phyloP scores from a whole-genome alignment of 2,888 invertebrate genomes.

The Raillietiella orientalis region DNA sequence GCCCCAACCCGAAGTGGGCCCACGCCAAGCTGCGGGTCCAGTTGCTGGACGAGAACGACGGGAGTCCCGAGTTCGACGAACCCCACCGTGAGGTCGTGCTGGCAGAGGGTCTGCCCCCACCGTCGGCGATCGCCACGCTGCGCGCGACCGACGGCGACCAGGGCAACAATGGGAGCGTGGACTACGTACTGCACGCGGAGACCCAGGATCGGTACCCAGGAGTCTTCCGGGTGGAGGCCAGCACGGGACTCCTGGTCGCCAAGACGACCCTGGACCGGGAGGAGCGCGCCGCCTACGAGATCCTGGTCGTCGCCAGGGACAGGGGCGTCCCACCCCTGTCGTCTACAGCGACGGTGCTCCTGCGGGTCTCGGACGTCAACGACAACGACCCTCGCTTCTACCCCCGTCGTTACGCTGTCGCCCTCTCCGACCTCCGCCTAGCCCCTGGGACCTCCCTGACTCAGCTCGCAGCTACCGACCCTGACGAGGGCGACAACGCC shows the following conservation, averaged over 20 bases:
- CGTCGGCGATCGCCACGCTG: conserved; percentile 44
- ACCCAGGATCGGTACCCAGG: conserved; percentile 48
- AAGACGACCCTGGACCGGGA: conserved; percentile 47
- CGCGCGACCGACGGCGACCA: conserved; percentile 70
- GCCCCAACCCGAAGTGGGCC: conserved; percentile 74
- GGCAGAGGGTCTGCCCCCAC: conserved; percentile 42
- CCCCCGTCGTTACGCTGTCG: conserved; percentile 49
- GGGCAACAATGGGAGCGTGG: conserved; percentile 67
- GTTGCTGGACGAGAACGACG: conserved; percentile 79
- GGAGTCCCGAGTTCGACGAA: conserved; percentile 53
- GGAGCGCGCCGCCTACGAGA: conserved; percentile 35
- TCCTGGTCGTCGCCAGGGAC: conserved; percentile 60
- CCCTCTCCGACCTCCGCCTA: conserved; percentile 26
- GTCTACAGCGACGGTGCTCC: conserved; percentile 50
- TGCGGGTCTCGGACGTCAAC: conserved; percentile 54
- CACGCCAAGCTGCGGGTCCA: conserved; percentile 61
- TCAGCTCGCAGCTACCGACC: conserved; percentile 46
- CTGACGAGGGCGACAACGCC: conserved; percentile 63
- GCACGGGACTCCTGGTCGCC: conserved; percentile 53
- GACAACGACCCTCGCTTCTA: conserved; percentile 78
- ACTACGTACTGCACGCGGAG: conserved; percentile 41
- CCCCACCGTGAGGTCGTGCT: conserved; percentile 34
- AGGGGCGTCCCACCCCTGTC: conserved; percentile 67
- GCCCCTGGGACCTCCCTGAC: conserved; percentile 28
- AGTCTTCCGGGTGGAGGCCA: conserved; percentile 43